Conservation (phyloP, 2,113 vertebrate species). For the Poecile atricapillus region DNA sequence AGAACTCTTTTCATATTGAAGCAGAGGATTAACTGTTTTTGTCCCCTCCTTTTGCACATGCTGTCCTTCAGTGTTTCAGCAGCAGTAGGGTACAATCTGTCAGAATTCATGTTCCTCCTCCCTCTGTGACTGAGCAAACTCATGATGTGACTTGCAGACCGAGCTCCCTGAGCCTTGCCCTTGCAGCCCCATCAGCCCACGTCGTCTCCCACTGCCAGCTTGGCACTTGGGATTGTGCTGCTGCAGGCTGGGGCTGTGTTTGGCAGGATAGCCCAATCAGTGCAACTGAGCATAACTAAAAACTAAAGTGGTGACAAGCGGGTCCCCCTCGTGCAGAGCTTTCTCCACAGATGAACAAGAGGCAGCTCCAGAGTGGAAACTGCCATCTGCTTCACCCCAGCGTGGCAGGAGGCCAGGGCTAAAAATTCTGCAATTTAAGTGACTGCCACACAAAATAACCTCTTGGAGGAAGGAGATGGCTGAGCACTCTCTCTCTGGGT, state of each 20-base stretch:
- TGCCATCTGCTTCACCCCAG: not conserved
- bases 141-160: not conserved
- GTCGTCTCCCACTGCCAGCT: not conserved
- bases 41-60: not conserved
- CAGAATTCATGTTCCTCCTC: not conserved
- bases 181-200: not conserved
- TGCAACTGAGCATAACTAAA: not conserved
- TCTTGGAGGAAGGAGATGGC: accelerated
- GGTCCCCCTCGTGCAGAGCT: not conserved
- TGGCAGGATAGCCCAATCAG: not conserved
- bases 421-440: not conserved
- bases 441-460: not conserved
- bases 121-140: not conserved
- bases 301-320: accelerated
- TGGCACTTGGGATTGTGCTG: not conserved
- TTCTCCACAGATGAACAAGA: accelerated
- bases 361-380: not conserved
- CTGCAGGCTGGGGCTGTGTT: not conserved
- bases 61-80: not conserved
- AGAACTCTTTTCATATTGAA: not conserved
- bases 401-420: not conserved
- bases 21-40: not conserved
- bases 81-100: not conserved
- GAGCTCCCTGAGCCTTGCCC: not conserved
- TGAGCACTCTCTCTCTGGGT: not conserved